Evolutionary conservation across 2,888 invertebrate genomes (phyloP).

Genomic region (Alloplasta piceator): DNA sequence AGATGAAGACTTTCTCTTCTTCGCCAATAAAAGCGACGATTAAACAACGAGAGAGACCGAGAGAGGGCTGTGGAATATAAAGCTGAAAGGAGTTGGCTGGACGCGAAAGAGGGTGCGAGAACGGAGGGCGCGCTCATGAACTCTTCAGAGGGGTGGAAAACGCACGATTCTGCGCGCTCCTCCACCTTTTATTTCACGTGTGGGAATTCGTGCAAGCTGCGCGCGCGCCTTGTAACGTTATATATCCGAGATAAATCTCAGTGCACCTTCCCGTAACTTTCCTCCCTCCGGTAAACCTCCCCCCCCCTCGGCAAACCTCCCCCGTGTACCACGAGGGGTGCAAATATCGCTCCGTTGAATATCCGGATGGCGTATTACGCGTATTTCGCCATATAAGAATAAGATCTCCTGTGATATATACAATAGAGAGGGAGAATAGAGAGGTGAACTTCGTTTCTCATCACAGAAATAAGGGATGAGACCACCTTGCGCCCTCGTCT

Average conservation of each 20-base stretch:
- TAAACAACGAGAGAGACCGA: not conserved
- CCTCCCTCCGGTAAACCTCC: slow-evolving; percentile 30
- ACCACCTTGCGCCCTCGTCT: slow-evolving; percentile 55
- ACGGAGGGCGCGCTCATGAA: slow-evolving; percentile 26
- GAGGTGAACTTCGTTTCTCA: slow-evolving; percentile 40
- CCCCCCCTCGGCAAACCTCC: slow-evolving; percentile 23
- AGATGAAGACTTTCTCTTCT: slow-evolving; percentile 7
- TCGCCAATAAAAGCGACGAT: slow-evolving; percentile 21
- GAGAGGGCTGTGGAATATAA: no score
- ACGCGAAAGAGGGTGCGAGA: slow-evolving; percentile 31
- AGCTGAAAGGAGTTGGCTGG: no score
- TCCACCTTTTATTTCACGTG: slow-evolving; percentile 64
- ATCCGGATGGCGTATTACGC: no score
- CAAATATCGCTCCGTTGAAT: not conserved
- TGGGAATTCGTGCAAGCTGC: slow-evolving; percentile 78
- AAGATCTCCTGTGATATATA: no score
- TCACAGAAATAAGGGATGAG: slow-evolving; percentile 12
- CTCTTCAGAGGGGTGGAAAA: slow-evolving; percentile 60
- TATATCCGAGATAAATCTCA: slow-evolving; percentile 59
- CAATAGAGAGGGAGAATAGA: not conserved
- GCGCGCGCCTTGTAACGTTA: slow-evolving; percentile 63
- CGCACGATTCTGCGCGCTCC: slow-evolving; percentile 63
- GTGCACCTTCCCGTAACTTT: slow-evolving; percentile 13
- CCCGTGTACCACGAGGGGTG: slow-evolving; percentile 31
- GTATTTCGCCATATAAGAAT: no score